A percentile compares a stretch with the other conserved stretches of the same genome.
Evolutionary conservation across 2,797 vertebrate species (phyloP).

Genomic region (Chromobotia macracanthus): DNA sequence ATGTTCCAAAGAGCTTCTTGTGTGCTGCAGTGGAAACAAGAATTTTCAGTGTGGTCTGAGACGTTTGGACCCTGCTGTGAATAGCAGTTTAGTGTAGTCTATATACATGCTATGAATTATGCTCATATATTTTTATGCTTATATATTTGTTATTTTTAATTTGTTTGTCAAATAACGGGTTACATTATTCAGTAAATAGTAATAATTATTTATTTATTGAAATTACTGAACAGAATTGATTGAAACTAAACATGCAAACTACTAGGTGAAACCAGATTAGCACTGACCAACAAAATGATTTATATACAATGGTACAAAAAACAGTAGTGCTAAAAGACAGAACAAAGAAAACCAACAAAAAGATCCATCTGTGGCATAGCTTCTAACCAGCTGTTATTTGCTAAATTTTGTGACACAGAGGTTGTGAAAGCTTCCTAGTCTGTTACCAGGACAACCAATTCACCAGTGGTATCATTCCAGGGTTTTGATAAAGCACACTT

Average conservation of each 20-base stretch:
- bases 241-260: neutral
- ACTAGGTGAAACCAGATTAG: neutral
- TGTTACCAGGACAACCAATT: conserved; percentile 66
- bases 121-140: too few species aligned
- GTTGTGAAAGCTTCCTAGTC: conserved; percentile 30
- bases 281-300: neutral
- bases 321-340: neutral
- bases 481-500: conserved; percentile 46
- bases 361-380: neutral
- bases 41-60: too few species aligned
- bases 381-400: conserved; percentile 29
- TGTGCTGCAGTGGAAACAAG: too few species aligned
- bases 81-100: too few species aligned
- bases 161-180: neutral
- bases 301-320: neutral
- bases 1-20: too few species aligned
- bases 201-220: neutral
- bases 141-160: neutral
- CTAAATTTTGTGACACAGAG: conserved; percentile 17
- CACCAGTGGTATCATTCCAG: conserved; percentile 51
- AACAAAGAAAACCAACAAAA: neutral
- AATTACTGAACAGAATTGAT: neutral
- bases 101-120: too few species aligned
- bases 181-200: neutral
- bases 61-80: too few species aligned